Conservation (phyloP, 2,888 invertebrate species). For the Odontomyia ornata region DNA sequence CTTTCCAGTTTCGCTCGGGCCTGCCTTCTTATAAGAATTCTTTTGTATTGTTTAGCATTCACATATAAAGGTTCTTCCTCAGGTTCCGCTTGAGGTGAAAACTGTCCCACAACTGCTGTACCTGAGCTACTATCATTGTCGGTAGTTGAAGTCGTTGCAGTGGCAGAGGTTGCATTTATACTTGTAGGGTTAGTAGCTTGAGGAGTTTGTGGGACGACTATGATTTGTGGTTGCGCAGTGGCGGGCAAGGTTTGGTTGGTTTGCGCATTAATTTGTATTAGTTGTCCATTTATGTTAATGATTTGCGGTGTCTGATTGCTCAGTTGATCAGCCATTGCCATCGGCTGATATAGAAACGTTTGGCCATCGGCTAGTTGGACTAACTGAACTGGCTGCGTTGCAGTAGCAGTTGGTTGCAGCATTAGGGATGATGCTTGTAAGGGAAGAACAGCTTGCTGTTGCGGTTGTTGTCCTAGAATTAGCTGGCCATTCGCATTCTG, state of each 20-base stretch:
- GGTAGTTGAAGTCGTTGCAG: constrained; percentile 50
- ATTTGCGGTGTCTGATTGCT: constrained; percentile 70
- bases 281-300: constrained; percentile 65
- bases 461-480: constrained; percentile 60
- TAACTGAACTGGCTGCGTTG: constrained; percentile 72
- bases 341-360: constrained; percentile 85
- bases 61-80: constrained; percentile 98
- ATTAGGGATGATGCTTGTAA: constrained; percentile 61
- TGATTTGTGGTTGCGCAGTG: constrained; percentile 54
- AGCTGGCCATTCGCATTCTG: constrained; percentile 56
- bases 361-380: constrained; percentile 94
- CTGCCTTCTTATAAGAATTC: constrained; percentile 92
- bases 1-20: constrained; percentile 95
- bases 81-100: constrained; percentile 56
- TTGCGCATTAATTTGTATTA: constrained; percentile 61
- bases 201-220: constrained; percentile 54
- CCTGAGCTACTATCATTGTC: constrained; percentile 7
- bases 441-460: constrained; percentile 58
- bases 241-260: constrained; percentile 50
- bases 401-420: constrained; percentile 58
- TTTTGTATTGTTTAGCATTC: constrained; percentile 96
- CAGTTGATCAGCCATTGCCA: constrained; percentile 66
- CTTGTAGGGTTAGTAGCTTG: constrained; percentile 54
- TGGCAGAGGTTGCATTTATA: constrained; percentile 49
- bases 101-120: not conserved